phyloP scores from a whole-genome alignment of 2,797 vertebrate genomes.

The Eremophila alpestris region DNA sequence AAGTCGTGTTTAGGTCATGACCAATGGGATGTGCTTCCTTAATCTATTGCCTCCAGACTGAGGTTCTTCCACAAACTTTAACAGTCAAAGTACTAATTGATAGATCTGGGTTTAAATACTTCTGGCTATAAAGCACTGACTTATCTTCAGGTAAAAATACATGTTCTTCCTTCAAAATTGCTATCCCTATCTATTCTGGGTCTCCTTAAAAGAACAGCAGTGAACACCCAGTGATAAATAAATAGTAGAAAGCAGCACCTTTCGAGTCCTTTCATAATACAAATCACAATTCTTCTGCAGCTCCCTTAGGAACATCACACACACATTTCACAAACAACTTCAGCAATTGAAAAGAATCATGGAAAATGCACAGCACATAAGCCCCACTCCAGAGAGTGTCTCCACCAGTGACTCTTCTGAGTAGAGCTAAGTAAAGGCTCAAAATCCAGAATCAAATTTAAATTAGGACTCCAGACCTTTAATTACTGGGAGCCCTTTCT shows the following conservation, averaged over 20 bases:
- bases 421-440: neutral
- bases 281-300: neutral
- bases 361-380: neutral
- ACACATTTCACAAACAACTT: neutral
- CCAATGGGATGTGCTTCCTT: neutral
- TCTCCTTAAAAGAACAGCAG: neutral
- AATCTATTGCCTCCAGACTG: neutral
- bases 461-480: neutral
- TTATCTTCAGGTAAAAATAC: neutral
- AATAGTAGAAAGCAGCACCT: neutral
- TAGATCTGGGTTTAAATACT: neutral
- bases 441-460: neutral
- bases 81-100: neutral
- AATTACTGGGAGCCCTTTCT: neutral
- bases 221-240: neutral
- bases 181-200: neutral
- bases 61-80: neutral
- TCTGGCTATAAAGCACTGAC: neutral
- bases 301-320: neutral
- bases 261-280: neutral
- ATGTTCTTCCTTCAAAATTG: neutral
- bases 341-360: neutral
- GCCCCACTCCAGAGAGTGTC: neutral
- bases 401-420: neutral
- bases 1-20: neutral